Base-by-base conservation (phyloP, 2,113 vertebrate species). In the Zosterops borbonicus region DNA sequence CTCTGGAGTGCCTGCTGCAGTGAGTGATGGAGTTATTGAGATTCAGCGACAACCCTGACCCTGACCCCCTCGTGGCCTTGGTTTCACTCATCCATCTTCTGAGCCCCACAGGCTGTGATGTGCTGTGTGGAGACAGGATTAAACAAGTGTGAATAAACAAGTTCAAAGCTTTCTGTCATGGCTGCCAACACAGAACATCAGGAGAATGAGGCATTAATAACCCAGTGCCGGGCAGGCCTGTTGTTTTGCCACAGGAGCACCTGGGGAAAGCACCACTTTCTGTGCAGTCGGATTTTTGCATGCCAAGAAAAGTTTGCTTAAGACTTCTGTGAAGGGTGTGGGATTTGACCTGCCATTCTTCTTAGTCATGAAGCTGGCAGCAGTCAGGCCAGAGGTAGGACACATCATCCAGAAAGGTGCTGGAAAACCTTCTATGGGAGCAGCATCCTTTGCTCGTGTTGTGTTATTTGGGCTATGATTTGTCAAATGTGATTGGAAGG, bases 141-240 rank as follows among this genome's bases (percentile, higher is more conserved):
- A 98, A 98, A 97, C 92, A 97, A 97, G 98, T 98, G 98, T 98
- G 98, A 98, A 98, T 98, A 98, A 98, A 98, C 97, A 98, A 98
- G 98, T 98, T 98, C 96, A 98, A 96, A 96, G 97, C 89, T 69
- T 97, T 97, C 96, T 87, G 96, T 98, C 97, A 93, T 95, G 95
- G 96, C 94, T 97, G 96, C 94, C 96, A 91, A 90, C 47, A 20
- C 73, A 65, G 58, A 91, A 90, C 97, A 95, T 95, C 49, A 74
- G 95, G 91, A 95, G 96, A 98, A 95, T 96, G 96, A 98, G 98
- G 94, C 87, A 70, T 92, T 97, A 98, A 88, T 96, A 97, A 94
- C 75, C 78, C 49, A 88, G 27, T 95, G 89, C 96, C 90, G 93
- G 94, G 92, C 83, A 93, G 78, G 67, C 81, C 25, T 95, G 95